phyloP scores from a whole-genome alignment of 2,113 vertebrate genomes.

The Patagioenas fasciata region DNA sequence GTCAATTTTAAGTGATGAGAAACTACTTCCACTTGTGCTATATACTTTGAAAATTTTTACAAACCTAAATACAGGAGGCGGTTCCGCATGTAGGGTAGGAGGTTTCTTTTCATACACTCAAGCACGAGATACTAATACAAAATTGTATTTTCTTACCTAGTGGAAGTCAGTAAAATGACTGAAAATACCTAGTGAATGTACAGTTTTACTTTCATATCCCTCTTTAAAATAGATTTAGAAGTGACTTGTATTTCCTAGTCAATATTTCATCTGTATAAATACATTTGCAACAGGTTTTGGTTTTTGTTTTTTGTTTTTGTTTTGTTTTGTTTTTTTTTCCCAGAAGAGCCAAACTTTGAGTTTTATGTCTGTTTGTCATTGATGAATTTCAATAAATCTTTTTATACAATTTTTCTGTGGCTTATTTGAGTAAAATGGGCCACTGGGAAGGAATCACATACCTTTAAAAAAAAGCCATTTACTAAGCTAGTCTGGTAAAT shows the following conservation, averaged over 20 bases:
- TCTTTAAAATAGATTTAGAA: slow-evolving; percentile 68
- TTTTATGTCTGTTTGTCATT: slow-evolving; percentile 87
- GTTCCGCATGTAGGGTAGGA: slow-evolving; percentile 62
- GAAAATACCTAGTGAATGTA: slow-evolving; percentile 76
- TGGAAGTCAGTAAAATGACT: slow-evolving; percentile 73
- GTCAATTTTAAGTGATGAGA: slow-evolving; percentile 54
- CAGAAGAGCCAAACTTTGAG: slow-evolving; percentile 83
- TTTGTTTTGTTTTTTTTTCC: slow-evolving; percentile 50
- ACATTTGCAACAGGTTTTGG: slow-evolving; percentile 66
- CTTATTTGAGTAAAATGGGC: slow-evolving; percentile 73
- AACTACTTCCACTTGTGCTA: slow-evolving; percentile 62
- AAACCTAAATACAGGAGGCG: slow-evolving; percentile 48
- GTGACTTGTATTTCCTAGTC: slow-evolving; percentile 69
- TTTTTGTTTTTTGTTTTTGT: slow-evolving; percentile 9
- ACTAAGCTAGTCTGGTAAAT: background rate
- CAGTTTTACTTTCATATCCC: slow-evolving; percentile 75
- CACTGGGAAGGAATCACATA: slow-evolving; percentile 1
- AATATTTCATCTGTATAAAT: slow-evolving; percentile 78
- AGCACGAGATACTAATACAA: slow-evolving; percentile 76
- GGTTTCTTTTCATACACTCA: slow-evolving; percentile 68
- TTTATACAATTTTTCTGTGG: slow-evolving; percentile 83
- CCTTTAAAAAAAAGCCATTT: background rate
- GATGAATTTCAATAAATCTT: slow-evolving; percentile 94
- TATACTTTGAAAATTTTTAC: slow-evolving; percentile 70
- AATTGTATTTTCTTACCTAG: slow-evolving; percentile 83